Conservation (phyloP, 1,140 invertebrate genomes). For the Aphis craccivora region DNA sequence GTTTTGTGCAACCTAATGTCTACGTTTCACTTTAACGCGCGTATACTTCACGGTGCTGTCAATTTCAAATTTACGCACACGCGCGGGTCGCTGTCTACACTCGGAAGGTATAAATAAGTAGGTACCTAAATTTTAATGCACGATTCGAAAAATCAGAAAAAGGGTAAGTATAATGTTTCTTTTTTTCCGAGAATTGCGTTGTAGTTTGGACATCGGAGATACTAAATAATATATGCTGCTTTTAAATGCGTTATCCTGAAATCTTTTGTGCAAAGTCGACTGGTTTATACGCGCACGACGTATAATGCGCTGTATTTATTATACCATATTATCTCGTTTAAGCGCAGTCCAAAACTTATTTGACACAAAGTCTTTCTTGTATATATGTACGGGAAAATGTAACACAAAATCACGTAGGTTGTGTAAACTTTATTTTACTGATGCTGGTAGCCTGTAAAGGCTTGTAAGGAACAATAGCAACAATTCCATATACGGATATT, state of each 20-base stretch:
- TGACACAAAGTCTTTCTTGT: neutral
- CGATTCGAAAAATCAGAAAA: neutral
- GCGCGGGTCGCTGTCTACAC: neutral
- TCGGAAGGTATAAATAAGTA: no score
- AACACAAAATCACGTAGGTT: neutral
- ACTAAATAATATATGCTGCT: neutral
- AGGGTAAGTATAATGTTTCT: neutral
- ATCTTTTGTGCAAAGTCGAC: neutral
- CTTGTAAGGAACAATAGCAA: neutral
- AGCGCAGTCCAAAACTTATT: neutral
- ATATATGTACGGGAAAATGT: neutral
- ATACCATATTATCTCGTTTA: neutral
- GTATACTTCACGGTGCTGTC: neutral
- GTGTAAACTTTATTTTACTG: conserved; percentile 8
- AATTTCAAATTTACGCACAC: neutral
- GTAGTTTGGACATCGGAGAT: neutral
- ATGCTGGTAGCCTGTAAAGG: neutral
- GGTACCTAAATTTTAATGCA: neutral
- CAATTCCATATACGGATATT: neutral
- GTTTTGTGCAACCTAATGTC: neutral
- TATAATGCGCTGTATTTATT: neutral
- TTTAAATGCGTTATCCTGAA: neutral
- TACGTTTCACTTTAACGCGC: conserved; percentile 5
- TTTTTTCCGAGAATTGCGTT: neutral
- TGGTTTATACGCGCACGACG: neutral